Evolutionary conservation across 2,113 vertebrate species (phyloP).

Genomic region (Vulpes vulpes): DNA sequence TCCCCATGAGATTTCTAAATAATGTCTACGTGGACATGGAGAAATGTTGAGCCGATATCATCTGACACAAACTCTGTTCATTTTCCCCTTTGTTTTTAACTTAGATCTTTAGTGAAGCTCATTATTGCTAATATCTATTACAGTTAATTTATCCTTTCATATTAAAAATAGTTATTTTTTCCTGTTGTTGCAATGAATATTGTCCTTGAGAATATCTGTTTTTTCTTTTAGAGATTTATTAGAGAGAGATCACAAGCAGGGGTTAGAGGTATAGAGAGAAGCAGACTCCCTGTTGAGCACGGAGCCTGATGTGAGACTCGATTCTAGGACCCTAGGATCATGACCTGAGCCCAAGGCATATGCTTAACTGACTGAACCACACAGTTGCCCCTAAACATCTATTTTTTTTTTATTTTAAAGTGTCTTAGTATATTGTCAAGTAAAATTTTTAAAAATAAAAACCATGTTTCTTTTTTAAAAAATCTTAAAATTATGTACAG

Average conservation of each 20-base stretch:
- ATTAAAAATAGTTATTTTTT: not conserved
- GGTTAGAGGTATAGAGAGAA: not conserved
- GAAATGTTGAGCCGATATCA: no score
- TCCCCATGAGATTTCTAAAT: not conserved
- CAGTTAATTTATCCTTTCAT: not conserved
- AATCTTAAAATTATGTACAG: not conserved
- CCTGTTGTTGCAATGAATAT: not conserved
- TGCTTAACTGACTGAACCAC: not conserved
- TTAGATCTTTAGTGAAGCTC: not conserved
- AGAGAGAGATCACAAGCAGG: not conserved
- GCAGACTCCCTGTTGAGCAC: no score
- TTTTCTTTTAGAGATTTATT: not conserved
- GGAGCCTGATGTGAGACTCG: no score
- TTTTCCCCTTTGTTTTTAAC: not conserved
- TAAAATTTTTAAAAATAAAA: not conserved
- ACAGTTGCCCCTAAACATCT: not conserved
- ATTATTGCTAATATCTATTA: not conserved
- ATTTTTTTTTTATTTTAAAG: not conserved
- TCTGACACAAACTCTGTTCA: not conserved
- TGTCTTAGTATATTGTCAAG: not conserved
- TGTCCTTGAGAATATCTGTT: not conserved
- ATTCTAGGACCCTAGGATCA: no score
- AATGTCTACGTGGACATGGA: not conserved
- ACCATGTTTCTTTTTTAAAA: not conserved
- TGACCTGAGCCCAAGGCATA: not conserved